Evolutionary conservation across 2,113 vertebrate genomes (phyloP).

Genomic region (Ceyx cyanopectus): DNA sequence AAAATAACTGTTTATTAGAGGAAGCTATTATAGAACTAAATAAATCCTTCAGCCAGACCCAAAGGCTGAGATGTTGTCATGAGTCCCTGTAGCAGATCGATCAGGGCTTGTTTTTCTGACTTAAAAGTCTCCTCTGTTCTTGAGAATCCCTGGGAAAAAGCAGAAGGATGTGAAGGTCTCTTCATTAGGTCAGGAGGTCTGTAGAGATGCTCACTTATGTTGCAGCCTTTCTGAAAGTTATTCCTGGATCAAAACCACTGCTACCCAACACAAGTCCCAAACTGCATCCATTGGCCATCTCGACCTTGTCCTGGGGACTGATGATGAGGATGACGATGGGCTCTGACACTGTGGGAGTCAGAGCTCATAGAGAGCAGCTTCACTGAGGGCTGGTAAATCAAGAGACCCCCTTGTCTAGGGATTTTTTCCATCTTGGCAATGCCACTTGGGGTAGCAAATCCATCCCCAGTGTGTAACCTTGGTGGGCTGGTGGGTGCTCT

Average conservation of each 20-base stretch:
- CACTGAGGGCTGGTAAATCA: neutral
- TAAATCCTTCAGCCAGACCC: neutral
- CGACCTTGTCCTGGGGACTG: fast-evolving
- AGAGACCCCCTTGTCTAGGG: fast-evolving
- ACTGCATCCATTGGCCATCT: fast-evolving
- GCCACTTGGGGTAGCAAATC: no score
- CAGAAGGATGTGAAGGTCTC: neutral
- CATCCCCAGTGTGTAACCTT: fast-evolving
- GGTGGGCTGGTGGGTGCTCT: neutral
- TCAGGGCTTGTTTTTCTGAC: neutral
- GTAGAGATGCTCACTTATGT: neutral
- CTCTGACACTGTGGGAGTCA: neutral
- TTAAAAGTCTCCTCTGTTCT: neutral
- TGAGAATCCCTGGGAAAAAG: neutral
- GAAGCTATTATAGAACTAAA: neutral
- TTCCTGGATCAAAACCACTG: neutral
- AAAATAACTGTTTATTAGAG: neutral
- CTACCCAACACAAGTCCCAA: neutral
- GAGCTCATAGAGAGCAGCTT: neutral
- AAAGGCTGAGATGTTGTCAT: neutral
- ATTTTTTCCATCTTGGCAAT: fast-evolving
- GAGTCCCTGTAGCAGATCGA: fast-evolving
- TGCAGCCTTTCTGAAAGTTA: fast-evolving
- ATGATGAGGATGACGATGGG: neutral
- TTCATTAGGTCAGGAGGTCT: neutral